These are phyloP conservation scores for Melieria crassipennis DNA, from an alignment of 2,888 invertebrate species.

Conservation along the genomic window DNA sequence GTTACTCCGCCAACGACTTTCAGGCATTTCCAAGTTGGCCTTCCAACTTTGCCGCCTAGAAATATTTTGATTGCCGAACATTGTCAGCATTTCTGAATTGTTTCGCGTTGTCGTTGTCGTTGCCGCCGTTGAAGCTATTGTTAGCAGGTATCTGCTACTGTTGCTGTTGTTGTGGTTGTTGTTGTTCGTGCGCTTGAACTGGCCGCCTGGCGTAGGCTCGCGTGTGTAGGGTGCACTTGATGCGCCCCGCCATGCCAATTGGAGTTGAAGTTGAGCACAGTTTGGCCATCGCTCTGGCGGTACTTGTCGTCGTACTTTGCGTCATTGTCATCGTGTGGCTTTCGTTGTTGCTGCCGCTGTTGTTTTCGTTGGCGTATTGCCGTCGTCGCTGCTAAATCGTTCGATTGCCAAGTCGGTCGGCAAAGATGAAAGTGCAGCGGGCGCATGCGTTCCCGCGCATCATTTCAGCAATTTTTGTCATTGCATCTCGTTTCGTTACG, in stretches of 20 bases:
- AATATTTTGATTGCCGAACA: slow-evolving; percentile 35
- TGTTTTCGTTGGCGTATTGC: slow-evolving; percentile 24
- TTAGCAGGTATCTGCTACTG: slow-evolving; percentile 7
- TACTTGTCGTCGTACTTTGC: slow-evolving; percentile 7
- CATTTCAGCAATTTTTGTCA: slow-evolving; percentile 48
- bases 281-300: background rate
- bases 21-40: slow-evolving; percentile 6
- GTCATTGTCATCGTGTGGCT: slow-evolving; percentile 32
- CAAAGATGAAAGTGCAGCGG: slow-evolving; percentile 44
- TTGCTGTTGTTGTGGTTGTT: slow-evolving; percentile 17
- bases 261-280: slow-evolving; percentile 1
- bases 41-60: slow-evolving; percentile 31
- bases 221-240: background rate
- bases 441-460: slow-evolving; percentile 47
- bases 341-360: slow-evolving; percentile 41
- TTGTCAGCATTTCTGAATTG: slow-evolving; percentile 24
- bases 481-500: slow-evolving; percentile 41
- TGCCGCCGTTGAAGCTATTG: slow-evolving; percentile 43
- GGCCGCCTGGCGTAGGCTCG: background rate
- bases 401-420: slow-evolving; percentile 35
- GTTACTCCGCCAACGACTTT: slow-evolving; percentile 22
- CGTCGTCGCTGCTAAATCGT: slow-evolving; percentile 22
- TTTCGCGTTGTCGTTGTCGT: slow-evolving; percentile 17
- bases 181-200: background rate
- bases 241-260: slow-evolving; percentile 1